A percentile compares a stretch with the other conserved stretches of the same genome.
Conservation (phyloP, 1,140 invertebrate genomes). For the Nylanderia fulva region DNA sequence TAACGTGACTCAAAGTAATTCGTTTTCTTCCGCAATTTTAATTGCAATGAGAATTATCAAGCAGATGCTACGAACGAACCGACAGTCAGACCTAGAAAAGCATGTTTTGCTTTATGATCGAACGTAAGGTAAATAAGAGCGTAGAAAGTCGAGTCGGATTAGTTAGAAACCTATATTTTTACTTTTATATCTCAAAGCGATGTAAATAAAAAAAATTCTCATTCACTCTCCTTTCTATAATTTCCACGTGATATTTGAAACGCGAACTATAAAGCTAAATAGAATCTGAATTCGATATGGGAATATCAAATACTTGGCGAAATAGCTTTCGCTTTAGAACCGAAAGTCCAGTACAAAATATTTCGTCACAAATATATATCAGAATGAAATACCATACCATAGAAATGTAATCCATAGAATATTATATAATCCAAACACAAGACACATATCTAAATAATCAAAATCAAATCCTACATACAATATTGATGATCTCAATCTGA, state of each 20-base stretch:
- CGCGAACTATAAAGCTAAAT: not conserved
- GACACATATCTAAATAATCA: not conserved
- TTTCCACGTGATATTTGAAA: not conserved
- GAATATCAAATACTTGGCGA: not conserved
- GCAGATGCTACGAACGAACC: not conserved
- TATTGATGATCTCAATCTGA: not conserved
- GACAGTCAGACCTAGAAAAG: not conserved
- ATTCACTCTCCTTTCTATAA: not conserved
- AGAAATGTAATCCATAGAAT: not conserved
- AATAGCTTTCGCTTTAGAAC: not conserved
- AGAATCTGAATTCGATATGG: not conserved
- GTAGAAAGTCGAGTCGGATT: conserved; percentile 66
- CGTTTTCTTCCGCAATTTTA: conserved; percentile 16
- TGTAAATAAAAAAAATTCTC: conserved; percentile 17
- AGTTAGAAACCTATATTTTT: conserved; percentile 14
- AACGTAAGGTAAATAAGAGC: conserved; percentile 44
- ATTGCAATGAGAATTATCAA: conserved; percentile 14
- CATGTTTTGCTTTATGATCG: conserved; percentile 18
- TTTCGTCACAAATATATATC: not conserved
- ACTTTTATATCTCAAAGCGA: conserved; percentile 14
- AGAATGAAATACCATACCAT: not conserved
- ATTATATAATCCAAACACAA: not conserved
- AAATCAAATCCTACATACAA: not conserved
- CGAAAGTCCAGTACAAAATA: not conserved
- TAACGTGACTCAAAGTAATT: conserved; percentile 14